Conservation (phyloP, 2,113 vertebrate species). For the Anolis carolinensis region DNA sequence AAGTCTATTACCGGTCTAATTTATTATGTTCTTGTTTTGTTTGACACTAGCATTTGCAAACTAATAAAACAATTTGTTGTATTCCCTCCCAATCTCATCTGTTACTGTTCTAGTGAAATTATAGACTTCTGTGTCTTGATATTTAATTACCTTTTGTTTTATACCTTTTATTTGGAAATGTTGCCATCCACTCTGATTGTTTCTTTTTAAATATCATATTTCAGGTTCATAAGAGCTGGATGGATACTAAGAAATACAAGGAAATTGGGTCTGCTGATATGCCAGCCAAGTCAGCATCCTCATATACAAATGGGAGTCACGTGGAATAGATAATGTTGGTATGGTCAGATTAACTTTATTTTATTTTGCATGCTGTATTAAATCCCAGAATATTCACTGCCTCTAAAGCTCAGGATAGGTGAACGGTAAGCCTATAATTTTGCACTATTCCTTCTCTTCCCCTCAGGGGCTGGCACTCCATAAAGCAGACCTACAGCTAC, state of each 20-base stretch:
- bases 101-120: neutral
- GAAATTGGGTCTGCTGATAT: neutral
- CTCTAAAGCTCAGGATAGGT: conserved; percentile 61
- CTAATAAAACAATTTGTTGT: neutral
- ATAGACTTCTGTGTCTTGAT: neutral
- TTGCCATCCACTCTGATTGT: too few relatives aligned
- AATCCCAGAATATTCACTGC: conserved; percentile 65
- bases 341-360: conserved; percentile 46
- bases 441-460: conserved; percentile 64
- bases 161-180: neutral
- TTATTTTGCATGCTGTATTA: conserved; percentile 60
- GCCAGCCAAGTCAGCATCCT: neutral
- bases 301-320: neutral
- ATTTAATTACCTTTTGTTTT: neutral
- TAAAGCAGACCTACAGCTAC: conserved; percentile 70
- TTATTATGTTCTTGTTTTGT: neutral
- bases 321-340: conserved; percentile 35
- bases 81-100: neutral
- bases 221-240: neutral
- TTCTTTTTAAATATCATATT: neutral
- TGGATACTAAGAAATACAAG: neutral
- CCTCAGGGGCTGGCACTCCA: conserved; percentile 65
- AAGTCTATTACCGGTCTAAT: neutral
- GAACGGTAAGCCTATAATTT: conserved; percentile 55
- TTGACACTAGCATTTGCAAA: neutral